Evolutionary conservation across 64 coral and sea anemone genomes (phyloP), one percentile per base, ranked within the genome.

Genomic region (Astreopora myriophthalma): DNA sequence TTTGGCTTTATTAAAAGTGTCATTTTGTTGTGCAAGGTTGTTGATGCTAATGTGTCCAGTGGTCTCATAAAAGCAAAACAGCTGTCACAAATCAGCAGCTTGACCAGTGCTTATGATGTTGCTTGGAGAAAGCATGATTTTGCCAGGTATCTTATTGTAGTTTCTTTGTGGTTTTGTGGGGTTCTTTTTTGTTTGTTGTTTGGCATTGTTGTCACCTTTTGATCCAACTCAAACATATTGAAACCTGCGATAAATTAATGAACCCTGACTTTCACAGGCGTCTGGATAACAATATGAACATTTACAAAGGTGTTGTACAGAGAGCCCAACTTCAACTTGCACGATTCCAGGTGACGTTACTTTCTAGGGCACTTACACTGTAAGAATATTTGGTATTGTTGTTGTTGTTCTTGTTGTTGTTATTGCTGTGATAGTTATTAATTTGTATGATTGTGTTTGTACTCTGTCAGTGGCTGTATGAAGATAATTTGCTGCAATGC

Each of bases 121-220:
- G 97, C 94, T 1, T 99, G 97, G 97, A 96, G 94, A 63, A 99
- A 99, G 77, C 94, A 99, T 31, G 97, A 99, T 65, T 96, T 99
- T 93, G 97, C 97, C 20, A 92, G 89, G 96, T 98, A 75, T 61
- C 30, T 76, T 44, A 55, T 3, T 55, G 51, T 55, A 10, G 3
- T 13, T 16, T 13, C 51, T 55, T 55, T n/a, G n/a, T n/a, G n/a
- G 24, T 1, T 35, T 22, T 19, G 6, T 49, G 34, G 5, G 48
- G 19, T 55, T 24, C 70, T 51, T 16, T 26, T 3, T 73, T 19
- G 14, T 36, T 48, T 81, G 14, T 20, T 13, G 6, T 86, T 42
- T 30, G 0, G 8, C 27, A 8, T 57, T 13, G 0, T 26, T 1
- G 16, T 73, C 65, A 64, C 6, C 20, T 11, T 24, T 16, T 55